These are phyloP conservation scores for Brachionus koreanus DNA, from an alignment of 1,140 invertebrate species.

Conservation along the genomic window DNA sequence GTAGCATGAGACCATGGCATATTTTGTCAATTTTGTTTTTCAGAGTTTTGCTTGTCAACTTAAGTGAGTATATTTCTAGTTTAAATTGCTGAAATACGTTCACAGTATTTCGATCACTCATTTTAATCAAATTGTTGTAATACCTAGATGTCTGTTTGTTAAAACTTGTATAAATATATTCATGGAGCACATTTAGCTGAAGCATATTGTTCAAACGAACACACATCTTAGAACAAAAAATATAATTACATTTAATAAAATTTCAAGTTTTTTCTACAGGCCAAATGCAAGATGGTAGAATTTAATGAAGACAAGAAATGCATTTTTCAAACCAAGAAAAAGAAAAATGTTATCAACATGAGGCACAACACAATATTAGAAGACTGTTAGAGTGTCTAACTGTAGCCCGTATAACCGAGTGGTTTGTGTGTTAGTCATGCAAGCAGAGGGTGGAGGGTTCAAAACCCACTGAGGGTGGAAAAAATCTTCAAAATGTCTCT, in stretches of 20 bases:
- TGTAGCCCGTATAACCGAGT: no score
- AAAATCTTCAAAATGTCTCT: no score
- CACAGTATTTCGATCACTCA: not conserved
- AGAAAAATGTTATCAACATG: no score
- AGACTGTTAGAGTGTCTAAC: no score
- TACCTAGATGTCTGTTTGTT: not conserved
- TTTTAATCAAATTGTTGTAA: not conserved
- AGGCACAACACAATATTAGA: no score
- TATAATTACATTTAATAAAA: not conserved
- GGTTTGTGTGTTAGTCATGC: no score
- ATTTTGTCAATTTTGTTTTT: not conserved
- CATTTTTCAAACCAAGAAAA: no score
- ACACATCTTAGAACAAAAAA: conserved; percentile 37
- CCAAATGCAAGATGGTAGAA: no score
- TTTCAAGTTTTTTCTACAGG: not conserved
- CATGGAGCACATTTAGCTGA: not conserved
- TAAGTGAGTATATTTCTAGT: conserved; percentile 1
- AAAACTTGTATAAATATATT: not conserved
- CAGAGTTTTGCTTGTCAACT: not conserved
- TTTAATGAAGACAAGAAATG: no score
- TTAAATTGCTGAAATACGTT: conserved; percentile 12
- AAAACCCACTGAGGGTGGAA: no score
- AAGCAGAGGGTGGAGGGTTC: no score
- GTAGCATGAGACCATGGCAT: not conserved
- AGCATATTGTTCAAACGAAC: conserved; percentile 24